Base-by-base conservation (phyloP, 2,113 vertebrate species). In the Probosciger aterrimus region DNA sequence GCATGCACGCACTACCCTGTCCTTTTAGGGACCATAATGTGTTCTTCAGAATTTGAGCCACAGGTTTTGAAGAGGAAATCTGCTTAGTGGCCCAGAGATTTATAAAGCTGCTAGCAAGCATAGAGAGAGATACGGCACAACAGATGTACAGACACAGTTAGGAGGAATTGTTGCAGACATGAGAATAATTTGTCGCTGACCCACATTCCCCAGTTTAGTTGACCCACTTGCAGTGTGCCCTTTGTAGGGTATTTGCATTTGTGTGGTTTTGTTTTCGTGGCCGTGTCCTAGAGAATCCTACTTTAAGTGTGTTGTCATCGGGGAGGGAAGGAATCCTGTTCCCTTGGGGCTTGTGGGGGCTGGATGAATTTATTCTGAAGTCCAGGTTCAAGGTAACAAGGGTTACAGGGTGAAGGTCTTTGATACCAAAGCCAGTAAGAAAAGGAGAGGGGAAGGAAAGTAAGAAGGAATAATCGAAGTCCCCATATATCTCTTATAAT, bases 71-170 rank as follows among this genome's bases (percentile, higher is more conserved):
- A 88, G 35, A 75, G 78, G 79, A 96, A 96, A 97, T 94, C 93
- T 96, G 92, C 92, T 96, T 97, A 95, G 75, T 75, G 95, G 86
- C 86, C 92, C 88, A 94, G 89, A 91, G 94, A 83, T 81, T 91
- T 50, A 64, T 71, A 88, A 94, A 95, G 69, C 90, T 78, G 62
- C 78, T 86, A 49, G 82, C 41, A 93, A 90, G 93, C 39, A 68
- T 6, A 69, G 49, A 71, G 57, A 82, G 31, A 43, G 28, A 78
- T 44, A 15, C 1, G 5, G 68, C 46, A 52, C 2, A 31, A 75
- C 86, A 94, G 92, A 89, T 92, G 88, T 90, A 65, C 78, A 73
- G 71, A 57, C 2, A 4, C 68, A n/a, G 57, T 91, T 47, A 73
- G 75, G 60, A 77, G 53, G 53, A 92, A 77, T 59, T 67, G 31